Evolutionary conservation across 2,888 invertebrate species (phyloP), one percentile per base, ranked within the genome.

Genomic region (Ceriagrion tenellum): DNA sequence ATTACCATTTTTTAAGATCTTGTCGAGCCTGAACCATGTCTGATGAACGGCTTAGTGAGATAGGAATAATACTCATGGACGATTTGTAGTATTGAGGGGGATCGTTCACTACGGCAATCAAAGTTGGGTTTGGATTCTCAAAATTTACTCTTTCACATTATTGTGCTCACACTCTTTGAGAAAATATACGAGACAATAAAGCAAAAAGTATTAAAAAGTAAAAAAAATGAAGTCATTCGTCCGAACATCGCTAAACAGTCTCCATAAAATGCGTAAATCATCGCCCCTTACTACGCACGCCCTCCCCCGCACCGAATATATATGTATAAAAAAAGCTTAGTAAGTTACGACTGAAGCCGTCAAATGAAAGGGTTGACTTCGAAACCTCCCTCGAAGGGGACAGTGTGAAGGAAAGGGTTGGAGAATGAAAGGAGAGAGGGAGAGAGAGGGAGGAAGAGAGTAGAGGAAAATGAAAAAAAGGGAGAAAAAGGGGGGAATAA

Each of bases 321-420:
- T n/a, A n/a, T n/a, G n/a, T n/a, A n/a, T n/a, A 81, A 81, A 81
- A 81, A 35, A 8, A 35, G 47, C 18, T 81, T 59, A 56, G 12
- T 74, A 81, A 81, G 81, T 81, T 81, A 81, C 35, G 74, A 74
- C 13, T 81, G 81, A 81, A 81, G 81, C 81, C 81, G 81, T 81
- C 81, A 81, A 81, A 81, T 81, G 35, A 81, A 81, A 81, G 81
- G 81, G 81, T 81, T 81, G 26, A 81, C 81, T 81, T 81, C 81
- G n/a, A 55, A n/a, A 55, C 55, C 55, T 26, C 55, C 47, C 89
- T 89, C 55, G 89, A 55, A n/a, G 55, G 12, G 55, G 55, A n/a
- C 35, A 47, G 40, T 8, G 40, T 20, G 26, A 55, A 55, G 20
- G 89, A 88, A 26, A 88, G 88, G 55, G 89, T 0, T n/a, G 47